A percentile compares a stretch with the other conserved stretches of the same genome.
Evolutionary conservation across 2,113 vertebrate species (phyloP).

Genomic region (Alligator sinensis): DNA sequence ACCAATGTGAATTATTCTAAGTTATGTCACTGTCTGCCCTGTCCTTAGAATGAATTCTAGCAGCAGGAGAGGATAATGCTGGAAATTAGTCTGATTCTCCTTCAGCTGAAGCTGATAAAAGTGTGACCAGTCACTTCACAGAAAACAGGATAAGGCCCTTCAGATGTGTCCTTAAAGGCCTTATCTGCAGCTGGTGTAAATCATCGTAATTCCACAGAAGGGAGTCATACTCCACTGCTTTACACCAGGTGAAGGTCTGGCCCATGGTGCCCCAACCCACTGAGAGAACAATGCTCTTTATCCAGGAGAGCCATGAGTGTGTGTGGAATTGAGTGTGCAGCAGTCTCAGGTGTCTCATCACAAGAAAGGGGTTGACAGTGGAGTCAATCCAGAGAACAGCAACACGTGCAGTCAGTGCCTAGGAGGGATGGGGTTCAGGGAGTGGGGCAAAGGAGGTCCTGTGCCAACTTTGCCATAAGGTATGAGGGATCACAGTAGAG

Average conservation of each 20-base stretch:
- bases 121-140: background rate
- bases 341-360: background rate
- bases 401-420: background rate
- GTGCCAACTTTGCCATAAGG: background rate
- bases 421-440: background rate
- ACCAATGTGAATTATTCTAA: too few species aligned
- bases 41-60: background rate
- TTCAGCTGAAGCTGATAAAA: background rate
- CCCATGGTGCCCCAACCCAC: background rate
- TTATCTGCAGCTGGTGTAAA: background rate
- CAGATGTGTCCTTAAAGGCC: background rate
- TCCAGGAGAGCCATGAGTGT: background rate
- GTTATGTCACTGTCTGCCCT: too few species aligned
- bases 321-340: background rate
- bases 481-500: background rate
- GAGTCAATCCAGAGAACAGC: rapidly evolving
- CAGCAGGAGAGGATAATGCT: background rate
- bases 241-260: background rate
- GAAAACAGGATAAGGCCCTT: too few species aligned
- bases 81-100: background rate
- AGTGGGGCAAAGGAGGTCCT: background rate
- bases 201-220: background rate
- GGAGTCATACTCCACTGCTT: background rate
- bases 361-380: background rate
- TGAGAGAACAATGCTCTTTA: too few species aligned